These are phyloP conservation scores for Aleiodes sp. DNA, from an alignment of 1,140 invertebrate species.

Conservation along the genomic window DNA sequence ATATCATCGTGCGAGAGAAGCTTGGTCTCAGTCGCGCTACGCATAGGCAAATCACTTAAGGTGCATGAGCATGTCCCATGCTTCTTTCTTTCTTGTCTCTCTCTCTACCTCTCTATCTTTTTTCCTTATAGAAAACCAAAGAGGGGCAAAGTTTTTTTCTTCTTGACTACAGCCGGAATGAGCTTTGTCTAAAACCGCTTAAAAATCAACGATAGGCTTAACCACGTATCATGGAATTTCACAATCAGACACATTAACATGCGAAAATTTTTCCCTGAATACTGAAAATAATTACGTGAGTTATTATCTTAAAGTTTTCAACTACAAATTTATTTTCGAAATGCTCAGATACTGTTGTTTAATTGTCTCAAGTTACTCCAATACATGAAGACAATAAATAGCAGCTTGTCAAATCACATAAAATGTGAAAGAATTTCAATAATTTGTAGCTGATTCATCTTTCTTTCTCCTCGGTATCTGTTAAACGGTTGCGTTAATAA, in stretches of 20 bases:
- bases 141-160: slow-evolving; percentile 9
- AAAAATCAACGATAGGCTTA: slow-evolving; percentile 52
- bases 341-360: too few relatives aligned
- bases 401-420: too few relatives aligned
- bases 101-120: background rate
- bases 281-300: too few relatives aligned
- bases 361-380: too few relatives aligned
- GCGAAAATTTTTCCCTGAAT: background rate
- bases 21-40: slow-evolving; percentile 49
- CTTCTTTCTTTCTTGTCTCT: too few relatives aligned
- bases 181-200: slow-evolving; percentile 58
- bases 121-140: background rate
- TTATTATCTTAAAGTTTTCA: too few relatives aligned
- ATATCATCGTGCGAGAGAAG: slow-evolving; percentile 61
- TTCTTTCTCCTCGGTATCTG: too few relatives aligned
- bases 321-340: too few relatives aligned
- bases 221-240: slow-evolving; percentile 52
- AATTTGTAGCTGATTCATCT: too few relatives aligned
- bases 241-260: slow-evolving; percentile 49
- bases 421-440: too few relatives aligned
- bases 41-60: slow-evolving; percentile 63
- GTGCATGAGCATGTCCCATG: slow-evolving; percentile 24
- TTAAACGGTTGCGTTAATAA: background rate
- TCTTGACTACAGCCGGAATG: background rate
- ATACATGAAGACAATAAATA: too few relatives aligned